phyloP scores from a whole-genome alignment of 1,140 invertebrate genomes.

The Chymomyza costata region DNA sequence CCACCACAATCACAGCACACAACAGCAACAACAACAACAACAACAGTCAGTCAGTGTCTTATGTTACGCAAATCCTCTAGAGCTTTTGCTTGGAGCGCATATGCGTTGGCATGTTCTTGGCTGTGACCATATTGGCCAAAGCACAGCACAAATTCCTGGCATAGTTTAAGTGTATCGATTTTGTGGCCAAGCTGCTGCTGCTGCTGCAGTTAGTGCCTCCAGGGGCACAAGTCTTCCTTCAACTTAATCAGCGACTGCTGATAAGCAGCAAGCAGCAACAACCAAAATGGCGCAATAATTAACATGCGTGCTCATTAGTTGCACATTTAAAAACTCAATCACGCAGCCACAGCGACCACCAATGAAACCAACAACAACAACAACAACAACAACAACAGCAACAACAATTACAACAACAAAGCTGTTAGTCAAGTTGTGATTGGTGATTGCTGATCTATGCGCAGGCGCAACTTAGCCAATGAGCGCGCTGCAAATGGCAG shows the following conservation, averaged over 20 bases:
- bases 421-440: slow-evolving; percentile 24
- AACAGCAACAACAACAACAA: neutral
- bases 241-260: slow-evolving; percentile 63
- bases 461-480: slow-evolving; percentile 20
- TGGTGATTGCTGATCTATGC: slow-evolving; percentile 41
- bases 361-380: neutral
- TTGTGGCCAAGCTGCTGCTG: slow-evolving; percentile 25
- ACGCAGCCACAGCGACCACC: slow-evolving; percentile 32
- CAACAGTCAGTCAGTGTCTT: neutral
- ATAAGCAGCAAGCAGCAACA: slow-evolving; percentile 37
- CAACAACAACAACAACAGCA: neutral
- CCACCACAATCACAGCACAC: neutral
- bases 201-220: neutral
- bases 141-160: slow-evolving; percentile 52
- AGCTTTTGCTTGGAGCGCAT: slow-evolving; percentile 40
- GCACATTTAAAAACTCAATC: slow-evolving; percentile 61
- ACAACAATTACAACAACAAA: slow-evolving; percentile 5
- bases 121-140: slow-evolving; percentile 62
- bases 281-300: slow-evolving; percentile 27
- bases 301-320: slow-evolving; percentile 32
- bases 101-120: too few relatives aligned
- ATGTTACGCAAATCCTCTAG: slow-evolving; percentile 62
- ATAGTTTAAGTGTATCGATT: slow-evolving; percentile 71
- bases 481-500: slow-evolving; percentile 37
- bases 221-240: slow-evolving; percentile 17